Evolutionary conservation across 2,888 invertebrate genomes (phyloP).

Genomic region (Teleogryllus oceanicus): DNA sequence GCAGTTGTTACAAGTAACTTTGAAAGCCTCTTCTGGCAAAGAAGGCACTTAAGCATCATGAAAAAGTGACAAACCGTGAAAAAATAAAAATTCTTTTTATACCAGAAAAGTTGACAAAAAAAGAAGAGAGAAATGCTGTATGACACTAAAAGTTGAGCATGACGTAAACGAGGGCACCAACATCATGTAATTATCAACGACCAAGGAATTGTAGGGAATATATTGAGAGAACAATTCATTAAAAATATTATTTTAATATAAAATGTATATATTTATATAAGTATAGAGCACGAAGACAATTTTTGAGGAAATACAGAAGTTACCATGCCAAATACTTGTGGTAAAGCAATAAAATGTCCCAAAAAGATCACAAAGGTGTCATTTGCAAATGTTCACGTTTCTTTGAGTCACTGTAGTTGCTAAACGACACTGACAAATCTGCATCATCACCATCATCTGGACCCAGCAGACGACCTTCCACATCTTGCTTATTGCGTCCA

Average conservation of each 20-base stretch:
- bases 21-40: too few relatives aligned
- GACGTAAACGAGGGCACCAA: too few relatives aligned
- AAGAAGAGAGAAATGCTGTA: too few relatives aligned
- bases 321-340: not conserved
- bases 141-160: too few relatives aligned
- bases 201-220: too few relatives aligned
- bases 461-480: constrained; percentile 47
- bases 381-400: constrained; percentile 9
- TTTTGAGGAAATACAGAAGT: not conserved
- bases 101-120: too few relatives aligned
- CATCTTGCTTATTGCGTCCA: constrained; percentile 47
- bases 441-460: constrained; percentile 45
- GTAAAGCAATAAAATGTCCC: not conserved
- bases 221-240: too few relatives aligned
- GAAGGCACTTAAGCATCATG: too few relatives aligned
- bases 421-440: constrained; percentile 47
- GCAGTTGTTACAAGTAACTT: too few relatives aligned
- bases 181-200: too few relatives aligned
- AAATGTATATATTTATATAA: not conserved
- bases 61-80: too few relatives aligned
- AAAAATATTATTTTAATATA: not conserved
- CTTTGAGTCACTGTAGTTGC: constrained; percentile 38
- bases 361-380: not conserved
- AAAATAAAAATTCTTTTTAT: too few relatives aligned
- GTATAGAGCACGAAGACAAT: not conserved